Evolutionary conservation across 2,113 vertebrate species (phyloP).

Genomic region (Hippolais icterina): DNA sequence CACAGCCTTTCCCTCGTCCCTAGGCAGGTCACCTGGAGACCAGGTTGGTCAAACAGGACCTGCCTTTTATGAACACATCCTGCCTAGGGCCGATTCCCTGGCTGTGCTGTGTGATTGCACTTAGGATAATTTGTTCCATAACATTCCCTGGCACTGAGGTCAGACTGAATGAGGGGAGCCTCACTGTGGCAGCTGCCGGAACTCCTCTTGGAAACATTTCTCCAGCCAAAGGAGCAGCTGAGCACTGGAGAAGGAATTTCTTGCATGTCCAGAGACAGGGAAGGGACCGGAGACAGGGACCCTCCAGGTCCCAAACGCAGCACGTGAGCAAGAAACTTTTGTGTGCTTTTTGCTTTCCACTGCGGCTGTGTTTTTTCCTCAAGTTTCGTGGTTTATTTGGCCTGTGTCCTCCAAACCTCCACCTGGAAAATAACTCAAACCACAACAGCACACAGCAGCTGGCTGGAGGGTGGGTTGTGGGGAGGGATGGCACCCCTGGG

Average conservation of each 20-base stretch:
- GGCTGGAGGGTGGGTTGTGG: fast-evolving
- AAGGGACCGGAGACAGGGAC: not conserved
- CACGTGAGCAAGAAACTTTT: not conserved
- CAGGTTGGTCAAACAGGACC: not conserved
- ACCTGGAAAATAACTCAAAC: not conserved
- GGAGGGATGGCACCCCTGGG: not conserved
- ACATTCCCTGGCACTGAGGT: not conserved
- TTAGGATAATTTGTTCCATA: not conserved
- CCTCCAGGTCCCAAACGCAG: not conserved
- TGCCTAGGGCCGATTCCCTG: not conserved
- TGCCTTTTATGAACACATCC: not conserved
- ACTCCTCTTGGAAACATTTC: not conserved
- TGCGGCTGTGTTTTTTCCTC: not conserved
- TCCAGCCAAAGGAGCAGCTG: not conserved
- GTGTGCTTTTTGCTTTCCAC: not conserved
- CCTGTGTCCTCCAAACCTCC: not conserved
- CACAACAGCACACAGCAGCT: not conserved
- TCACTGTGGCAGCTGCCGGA: not conserved
- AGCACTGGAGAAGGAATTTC: not conserved
- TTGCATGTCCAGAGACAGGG: not conserved
- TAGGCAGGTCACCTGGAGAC: not conserved
- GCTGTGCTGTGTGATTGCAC: not conserved
- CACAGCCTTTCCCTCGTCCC: not conserved
- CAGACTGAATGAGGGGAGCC: not conserved
- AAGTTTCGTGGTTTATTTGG: not conserved